phyloP scores from a whole-genome alignment of 1,140 invertebrate genomes.

The Drosophila subpulchrella region DNA sequence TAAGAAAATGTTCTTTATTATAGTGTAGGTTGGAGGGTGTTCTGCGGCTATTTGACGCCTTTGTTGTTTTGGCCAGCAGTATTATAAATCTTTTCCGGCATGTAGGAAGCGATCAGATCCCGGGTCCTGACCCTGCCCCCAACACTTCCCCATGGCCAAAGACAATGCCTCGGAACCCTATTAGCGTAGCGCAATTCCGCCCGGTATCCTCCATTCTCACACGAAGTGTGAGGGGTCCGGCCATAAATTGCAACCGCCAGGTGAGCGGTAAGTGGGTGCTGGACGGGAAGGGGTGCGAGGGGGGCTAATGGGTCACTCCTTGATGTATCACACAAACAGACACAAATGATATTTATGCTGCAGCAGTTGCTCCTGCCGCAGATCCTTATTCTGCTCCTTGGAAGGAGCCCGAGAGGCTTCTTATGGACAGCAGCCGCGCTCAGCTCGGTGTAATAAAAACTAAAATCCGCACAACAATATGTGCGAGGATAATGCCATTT shows the following conservation, averaged over 20 bases:
- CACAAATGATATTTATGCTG: slow-evolving; percentile 79
- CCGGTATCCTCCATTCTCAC: slow-evolving; percentile 3
- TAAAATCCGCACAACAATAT: slow-evolving; percentile 83
- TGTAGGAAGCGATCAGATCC: slow-evolving; percentile 22
- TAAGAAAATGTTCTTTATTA: slow-evolving; percentile 25
- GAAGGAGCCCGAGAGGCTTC: slow-evolving; percentile 49
- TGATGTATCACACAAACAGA: slow-evolving; percentile 79
- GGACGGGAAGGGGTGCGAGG: slow-evolving; percentile 6
- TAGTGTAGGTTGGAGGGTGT: slow-evolving; percentile 4
- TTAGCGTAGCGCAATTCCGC: slow-evolving; percentile 60
- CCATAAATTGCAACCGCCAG: slow-evolving; percentile 77
- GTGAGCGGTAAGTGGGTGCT: slow-evolving; percentile 44
- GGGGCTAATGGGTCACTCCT: slow-evolving; percentile 45
- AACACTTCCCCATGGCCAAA: slow-evolving; percentile 45
- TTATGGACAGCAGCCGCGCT: slow-evolving; percentile 66
- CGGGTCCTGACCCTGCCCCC: slow-evolving; percentile 2
- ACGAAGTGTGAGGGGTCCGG: slow-evolving; percentile 54
- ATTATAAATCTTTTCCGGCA: slow-evolving; percentile 74
- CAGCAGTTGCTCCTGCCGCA: slow-evolving; percentile 18
- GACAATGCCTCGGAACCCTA: slow-evolving; percentile 63
- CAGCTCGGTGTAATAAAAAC: slow-evolving; percentile 78
- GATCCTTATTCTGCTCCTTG: not conserved
- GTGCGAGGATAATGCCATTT: slow-evolving; percentile 83
- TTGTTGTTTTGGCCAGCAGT: slow-evolving; percentile 62
- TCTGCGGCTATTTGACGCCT: slow-evolving; percentile 54